These are phyloP conservation scores for Loripinus fragilis DNA, from an alignment of 2,888 invertebrate species.

Conservation along the genomic window DNA sequence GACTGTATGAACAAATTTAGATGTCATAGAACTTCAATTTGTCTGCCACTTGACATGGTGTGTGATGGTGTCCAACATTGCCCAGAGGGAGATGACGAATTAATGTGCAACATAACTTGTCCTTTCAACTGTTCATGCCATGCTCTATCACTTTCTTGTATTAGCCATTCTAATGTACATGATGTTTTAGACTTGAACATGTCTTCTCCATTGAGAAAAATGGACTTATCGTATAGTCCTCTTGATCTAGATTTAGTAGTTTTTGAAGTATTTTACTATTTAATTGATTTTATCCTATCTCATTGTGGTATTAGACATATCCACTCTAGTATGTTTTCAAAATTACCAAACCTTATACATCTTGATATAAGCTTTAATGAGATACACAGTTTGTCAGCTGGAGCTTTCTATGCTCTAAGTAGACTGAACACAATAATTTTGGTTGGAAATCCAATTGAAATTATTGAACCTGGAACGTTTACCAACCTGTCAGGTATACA, in stretches of 20 bases:
- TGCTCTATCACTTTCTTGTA: conserved; percentile 35
- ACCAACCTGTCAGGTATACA: conserved; percentile 16
- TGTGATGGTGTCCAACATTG: conserved; percentile 59
- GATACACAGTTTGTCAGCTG: conserved; percentile 16
- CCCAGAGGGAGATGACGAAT: conserved; percentile 58
- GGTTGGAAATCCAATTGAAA: conserved; percentile 38
- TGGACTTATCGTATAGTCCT: conserved; percentile 24
- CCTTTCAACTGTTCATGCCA: conserved; percentile 41
- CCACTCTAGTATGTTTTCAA: not conserved
- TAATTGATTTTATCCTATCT: conserved; percentile 36
- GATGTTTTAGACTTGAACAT: not conserved
- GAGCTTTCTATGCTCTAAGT: conserved; percentile 34
- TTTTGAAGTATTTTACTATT: conserved; percentile 12
- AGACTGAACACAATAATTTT: conserved; percentile 38
- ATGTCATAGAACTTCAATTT: conserved; percentile 38
- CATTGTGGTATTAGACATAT: not conserved
- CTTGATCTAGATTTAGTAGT: not conserved
- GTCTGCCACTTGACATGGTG: conserved; percentile 41
- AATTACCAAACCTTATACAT: conserved; percentile 23
- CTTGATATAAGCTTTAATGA: conserved; percentile 34
- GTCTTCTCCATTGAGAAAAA: conserved; percentile 19
- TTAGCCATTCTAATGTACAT: not conserved
- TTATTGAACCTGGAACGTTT: conserved; percentile 38
- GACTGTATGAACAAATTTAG: conserved; percentile 40
- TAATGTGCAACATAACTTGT: conserved; percentile 45